Base-by-base conservation (phyloP, 2,113 vertebrate genomes). In the Miniopterus natalensis region DNA sequence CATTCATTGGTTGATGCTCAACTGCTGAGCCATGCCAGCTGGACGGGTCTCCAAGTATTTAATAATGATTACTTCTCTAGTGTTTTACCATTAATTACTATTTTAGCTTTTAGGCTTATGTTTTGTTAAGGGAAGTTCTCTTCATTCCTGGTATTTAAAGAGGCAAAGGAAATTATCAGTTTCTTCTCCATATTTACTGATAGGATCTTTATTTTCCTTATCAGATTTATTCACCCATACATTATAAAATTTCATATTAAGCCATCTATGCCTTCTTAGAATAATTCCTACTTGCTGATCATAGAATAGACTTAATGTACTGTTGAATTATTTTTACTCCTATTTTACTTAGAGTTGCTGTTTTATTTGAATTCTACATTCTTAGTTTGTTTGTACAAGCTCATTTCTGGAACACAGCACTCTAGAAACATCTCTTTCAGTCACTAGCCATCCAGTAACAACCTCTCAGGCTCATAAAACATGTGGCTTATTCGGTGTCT, bases 381-480 rank as follows among this genome's bases (percentile, higher is more conserved):
- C 51, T 61, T 70, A 59, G 51, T 61, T 79, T 53, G 59, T 73
- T 85, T 96, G 25, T 17, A 29, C 20, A 83, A 59, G n/a, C 29
- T 78, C 27, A 15, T 42, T 89, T 90, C 71, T 95, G 65, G 78
- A 84, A 73, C 29, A 73, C 5, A 84, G 23, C 9, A 96, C n/a
- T 40, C 36, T 84, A 47, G 63, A 94, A 96, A 86, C 29, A 88
- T 55, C 59, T 73, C 45, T 95, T 90, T 55, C 21, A 83, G 63
- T 89, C 45, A 89, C 61, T 74, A 90, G 55, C 74, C 51, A 75
- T 51, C 42, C 36, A 66, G 7, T 57, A 91, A 63, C 29, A 70
- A 71, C 25, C 85, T 88, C 81, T 89, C 70, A 89, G 73, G 49
- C 74, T 94, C 51, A 17, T 20, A 55, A 75, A 94, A 84, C 9